A percentile compares a stretch with the other conserved stretches of the same genome.
Conservation (phyloP, 2,113 vertebrate species). For the Cebidichthys violaceus region DNA sequence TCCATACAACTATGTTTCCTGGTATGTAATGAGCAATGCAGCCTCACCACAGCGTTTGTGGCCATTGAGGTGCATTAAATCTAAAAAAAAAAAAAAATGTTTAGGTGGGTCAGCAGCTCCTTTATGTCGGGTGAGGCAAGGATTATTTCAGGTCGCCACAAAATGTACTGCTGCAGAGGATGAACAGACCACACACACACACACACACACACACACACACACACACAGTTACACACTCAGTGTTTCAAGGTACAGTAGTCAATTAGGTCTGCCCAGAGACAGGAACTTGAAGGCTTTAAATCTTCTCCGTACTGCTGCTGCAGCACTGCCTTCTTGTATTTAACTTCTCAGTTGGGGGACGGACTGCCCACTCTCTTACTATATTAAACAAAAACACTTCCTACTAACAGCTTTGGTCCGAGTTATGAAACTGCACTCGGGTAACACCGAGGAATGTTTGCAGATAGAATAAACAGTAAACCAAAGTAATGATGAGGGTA, state of each 20-base stretch:
- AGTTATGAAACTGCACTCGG: conserved; percentile 67
- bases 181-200: conserved; percentile 4
- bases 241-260: conserved; percentile 50
- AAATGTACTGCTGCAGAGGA: conserved; percentile 41
- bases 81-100: conserved; percentile 31
- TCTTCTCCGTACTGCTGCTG: conserved; percentile 43
- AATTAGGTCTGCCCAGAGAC: conserved; percentile 47
- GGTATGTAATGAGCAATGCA: conserved; percentile 1
- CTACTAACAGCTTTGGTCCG: conserved; percentile 62
- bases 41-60: background rate
- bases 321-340: conserved; percentile 47
- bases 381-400: conserved; percentile 75
- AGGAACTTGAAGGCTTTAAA: conserved; percentile 54
- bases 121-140: conserved; percentile 3
- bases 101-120: conserved; percentile 52
- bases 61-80: background rate
- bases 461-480: conserved; percentile 32
- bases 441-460: conserved; percentile 29
- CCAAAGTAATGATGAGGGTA: conserved; percentile 8
- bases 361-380: conserved; percentile 72
- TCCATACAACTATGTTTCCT: background rate
- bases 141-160: conserved; percentile 31
- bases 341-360: conserved; percentile 59
- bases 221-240: conserved; percentile 11
- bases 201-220: conserved; percentile 15